Evolutionary conservation across 1,140 invertebrate species (phyloP).

Genomic region (Zophobas morio): DNA sequence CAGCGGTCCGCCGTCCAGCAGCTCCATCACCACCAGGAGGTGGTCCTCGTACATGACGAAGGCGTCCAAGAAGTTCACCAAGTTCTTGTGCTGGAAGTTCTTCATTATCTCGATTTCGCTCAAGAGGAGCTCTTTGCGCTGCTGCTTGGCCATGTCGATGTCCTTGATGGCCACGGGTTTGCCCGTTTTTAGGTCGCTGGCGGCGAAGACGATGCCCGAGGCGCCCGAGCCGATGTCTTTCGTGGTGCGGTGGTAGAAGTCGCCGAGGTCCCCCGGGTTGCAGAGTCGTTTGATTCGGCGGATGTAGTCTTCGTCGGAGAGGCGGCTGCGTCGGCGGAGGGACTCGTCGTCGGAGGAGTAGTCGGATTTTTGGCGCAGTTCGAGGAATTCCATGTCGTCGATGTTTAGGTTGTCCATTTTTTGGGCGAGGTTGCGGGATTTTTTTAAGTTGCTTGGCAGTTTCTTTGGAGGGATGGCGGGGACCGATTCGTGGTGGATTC

Average conservation of each 20-base stretch:
- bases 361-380: conserved; percentile 69
- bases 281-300: conserved; percentile 86
- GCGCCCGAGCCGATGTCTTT: conserved; percentile 93
- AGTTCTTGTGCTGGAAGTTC: conserved; percentile 94
- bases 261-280: conserved; percentile 81
- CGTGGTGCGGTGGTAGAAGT: conserved; percentile 82
- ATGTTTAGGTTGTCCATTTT: conserved; percentile 52
- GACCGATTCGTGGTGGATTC: conserved; percentile 49
- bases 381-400: conserved; percentile 58
- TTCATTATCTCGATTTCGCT: conserved; percentile 96
- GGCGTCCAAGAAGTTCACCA: conserved; percentile 97
- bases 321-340: conserved; percentile 47
- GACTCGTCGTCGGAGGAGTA: conserved; percentile 55
- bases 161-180: conserved; percentile 95
- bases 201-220: conserved; percentile 94
- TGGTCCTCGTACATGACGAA: conserved; percentile 91
- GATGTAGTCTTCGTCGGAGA: conserved; percentile 88
- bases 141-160: conserved; percentile 94
- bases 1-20: conserved; percentile 94
- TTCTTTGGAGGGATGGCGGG: conserved; percentile 53
- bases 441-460: conserved; percentile 56
- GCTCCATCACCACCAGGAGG: conserved; percentile 96
- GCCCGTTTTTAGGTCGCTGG: conserved; percentile 83
- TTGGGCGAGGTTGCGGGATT: conserved; percentile 58
- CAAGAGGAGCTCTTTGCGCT: conserved; percentile 94